phyloP scores from a whole-genome alignment of 2,797 vertebrate species.

The Melanotaenia pygmaea region DNA sequence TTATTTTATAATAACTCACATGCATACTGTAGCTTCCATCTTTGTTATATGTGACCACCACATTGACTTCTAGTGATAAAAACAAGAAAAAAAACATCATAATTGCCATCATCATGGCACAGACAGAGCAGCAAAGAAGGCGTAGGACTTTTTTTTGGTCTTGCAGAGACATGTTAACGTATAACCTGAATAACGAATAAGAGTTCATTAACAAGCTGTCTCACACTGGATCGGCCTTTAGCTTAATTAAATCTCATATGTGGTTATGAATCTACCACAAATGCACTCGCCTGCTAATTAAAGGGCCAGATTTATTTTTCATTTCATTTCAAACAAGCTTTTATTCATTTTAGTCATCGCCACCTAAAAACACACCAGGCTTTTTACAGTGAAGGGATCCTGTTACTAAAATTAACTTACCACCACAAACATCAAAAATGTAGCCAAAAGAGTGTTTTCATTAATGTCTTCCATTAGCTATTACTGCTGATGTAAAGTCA shows the following conservation, averaged over 20 bases:
- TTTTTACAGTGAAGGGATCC: no score
- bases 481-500: background rate
- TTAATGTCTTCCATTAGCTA: background rate
- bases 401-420: background rate
- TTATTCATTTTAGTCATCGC: background rate
- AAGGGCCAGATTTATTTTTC: background rate
- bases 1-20: conserved; percentile 79
- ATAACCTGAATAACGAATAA: conserved; percentile 47
- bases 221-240: conserved; percentile 1
- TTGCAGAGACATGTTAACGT: conserved; percentile 20
- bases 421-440: background rate
- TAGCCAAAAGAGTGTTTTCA: background rate
- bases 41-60: conserved; percentile 86
- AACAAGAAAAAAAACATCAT: conserved; percentile 10
- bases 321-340: background rate
- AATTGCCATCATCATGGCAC: background rate
- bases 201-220: conserved; percentile 42
- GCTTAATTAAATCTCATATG: conserved; percentile 38
- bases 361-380: no score
- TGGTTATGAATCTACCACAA: background rate
- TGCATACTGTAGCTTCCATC: conserved; percentile 92
- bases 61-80: conserved; percentile 82
- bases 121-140: conserved; percentile 6
- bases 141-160: conserved; percentile 29
- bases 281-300: background rate